Percentiles rank a stretch among this genome's conserved stretches.
Conservation (phyloP, 2,888 invertebrate genomes). For the Hermaeophaga mercurialis region DNA sequence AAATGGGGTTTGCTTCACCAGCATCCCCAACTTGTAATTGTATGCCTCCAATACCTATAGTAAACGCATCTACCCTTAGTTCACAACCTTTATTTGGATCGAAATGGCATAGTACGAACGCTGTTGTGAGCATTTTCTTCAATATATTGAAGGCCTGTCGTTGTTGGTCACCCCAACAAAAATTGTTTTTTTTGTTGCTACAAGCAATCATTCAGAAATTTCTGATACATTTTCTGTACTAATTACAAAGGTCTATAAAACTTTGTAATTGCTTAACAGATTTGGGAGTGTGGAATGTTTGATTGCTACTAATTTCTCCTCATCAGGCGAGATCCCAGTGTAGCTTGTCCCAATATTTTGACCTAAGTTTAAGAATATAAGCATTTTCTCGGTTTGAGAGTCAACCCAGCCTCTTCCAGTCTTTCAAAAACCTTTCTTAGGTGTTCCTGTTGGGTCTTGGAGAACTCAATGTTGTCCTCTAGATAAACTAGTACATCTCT, state of each 20-base stretch:
- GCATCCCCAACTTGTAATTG: background rate
- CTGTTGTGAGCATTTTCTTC: background rate
- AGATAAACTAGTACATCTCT: constrained; percentile 27
- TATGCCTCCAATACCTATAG: background rate
- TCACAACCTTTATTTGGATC: background rate
- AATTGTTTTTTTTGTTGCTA: background rate
- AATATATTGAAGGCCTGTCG: background rate
- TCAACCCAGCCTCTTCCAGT: background rate
- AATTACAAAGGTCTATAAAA: background rate
- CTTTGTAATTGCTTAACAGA: background rate
- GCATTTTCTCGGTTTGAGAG: background rate
- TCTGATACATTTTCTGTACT: background rate
- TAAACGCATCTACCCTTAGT: background rate
- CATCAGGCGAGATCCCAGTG: background rate
- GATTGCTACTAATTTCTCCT: background rate
- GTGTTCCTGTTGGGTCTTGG: background rate
- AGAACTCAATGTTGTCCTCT: constrained; percentile 32
- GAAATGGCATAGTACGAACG: background rate
- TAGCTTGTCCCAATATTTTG: background rate
- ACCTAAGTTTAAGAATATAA: background rate
- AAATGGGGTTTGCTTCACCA: background rate
- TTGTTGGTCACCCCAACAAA: background rate
- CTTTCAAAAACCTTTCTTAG: background rate
- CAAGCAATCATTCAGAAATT: background rate
- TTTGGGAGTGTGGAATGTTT: background rate